Evolutionary conservation across 2,113 vertebrate species (phyloP), one percentile per base, ranked within the genome.

Genomic region (Myodes glareolus): DNA sequence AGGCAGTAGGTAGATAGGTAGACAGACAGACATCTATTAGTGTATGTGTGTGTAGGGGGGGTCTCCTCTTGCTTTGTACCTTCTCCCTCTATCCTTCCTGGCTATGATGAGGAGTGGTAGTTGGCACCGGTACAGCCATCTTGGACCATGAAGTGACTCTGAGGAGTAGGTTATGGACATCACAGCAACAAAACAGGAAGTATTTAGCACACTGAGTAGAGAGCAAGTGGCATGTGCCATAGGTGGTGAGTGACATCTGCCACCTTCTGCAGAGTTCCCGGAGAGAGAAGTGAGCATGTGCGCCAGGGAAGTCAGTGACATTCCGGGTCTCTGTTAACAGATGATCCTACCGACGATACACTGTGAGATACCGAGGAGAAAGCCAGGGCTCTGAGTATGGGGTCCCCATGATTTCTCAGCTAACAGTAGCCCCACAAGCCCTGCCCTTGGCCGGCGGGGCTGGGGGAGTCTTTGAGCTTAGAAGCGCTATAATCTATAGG

Each of bases 1-100:
- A 78, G 68, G 36, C 23, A 87, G 33, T 21, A 23, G 36, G 47
- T 88, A 88, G 65, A 6, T 11, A 86, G 47, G 19, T 1, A 63
- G 72, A 67, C 13, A 42, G 42, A 50, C 23, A 27, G 39, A 45
- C 9, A 67, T 25, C 47, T 52, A 31, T 76, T 52, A 86, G 9
- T 16, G 12, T 52, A 12, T 13, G 50, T 52, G 50, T 33, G 87
- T 47, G 47, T 47, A 7, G 6, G 47, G 19, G 45, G 61, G 5
- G 23, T 52, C 45, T 86, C 75, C 58, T 67, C 90, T 94, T 33
- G 76, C 12, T 50, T 77, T 63, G 50, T 78, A 50, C 92, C 58
- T 68, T 78, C 55, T 84, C 89, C 33, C n/a, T 52, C 33, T 33
- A 39, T 63, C 55, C n/a, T 65, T 55, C 7, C 36, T 63, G 73